A percentile compares a stretch with the other conserved stretches of the same genome.
Evolutionary conservation across 2,888 invertebrate species (phyloP).

Genomic region (Uloborus plumipes): DNA sequence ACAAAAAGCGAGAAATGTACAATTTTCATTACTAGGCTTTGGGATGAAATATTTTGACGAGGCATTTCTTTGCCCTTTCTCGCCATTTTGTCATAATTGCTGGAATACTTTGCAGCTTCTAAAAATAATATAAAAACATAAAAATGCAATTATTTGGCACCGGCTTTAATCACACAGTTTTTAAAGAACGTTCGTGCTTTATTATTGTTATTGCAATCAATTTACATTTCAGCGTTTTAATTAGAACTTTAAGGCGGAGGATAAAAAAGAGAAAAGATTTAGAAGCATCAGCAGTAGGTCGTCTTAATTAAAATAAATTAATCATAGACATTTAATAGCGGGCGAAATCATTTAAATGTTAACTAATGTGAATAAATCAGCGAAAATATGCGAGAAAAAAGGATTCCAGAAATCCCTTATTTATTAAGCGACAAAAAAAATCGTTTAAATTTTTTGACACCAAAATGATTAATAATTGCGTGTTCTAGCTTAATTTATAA

Average conservation of each 20-base stretch:
- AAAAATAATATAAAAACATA: slow-evolving; percentile 44
- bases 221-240: slow-evolving; percentile 1
- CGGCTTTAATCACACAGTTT: slow-evolving; percentile 4
- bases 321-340: slow-evolving; percentile 33
- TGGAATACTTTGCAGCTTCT: slow-evolving; percentile 17
- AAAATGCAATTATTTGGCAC: slow-evolving; percentile 47
- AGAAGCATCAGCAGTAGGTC: no score
- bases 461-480: no score
- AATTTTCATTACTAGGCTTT: slow-evolving; percentile 40
- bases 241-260: background rate
- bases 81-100: slow-evolving; percentile 19
- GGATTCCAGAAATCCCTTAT: no score
- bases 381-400: no score
- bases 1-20: slow-evolving; percentile 2
- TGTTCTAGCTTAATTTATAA: no score
- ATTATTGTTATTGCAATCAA: background rate
- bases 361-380: background rate
- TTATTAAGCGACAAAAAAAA: no score
- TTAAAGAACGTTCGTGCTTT: background rate
- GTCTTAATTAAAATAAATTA: slow-evolving; percentile 35
- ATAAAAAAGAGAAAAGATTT: no score
- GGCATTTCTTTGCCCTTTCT: slow-evolving; percentile 4
- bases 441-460: no score
- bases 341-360: slow-evolving; percentile 15
- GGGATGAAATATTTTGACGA: slow-evolving; percentile 39